phyloP scores from a whole-genome alignment of 30 jellyfish, hydroid and myxozoan genomes.

The Cassiopea xamachana region DNA sequence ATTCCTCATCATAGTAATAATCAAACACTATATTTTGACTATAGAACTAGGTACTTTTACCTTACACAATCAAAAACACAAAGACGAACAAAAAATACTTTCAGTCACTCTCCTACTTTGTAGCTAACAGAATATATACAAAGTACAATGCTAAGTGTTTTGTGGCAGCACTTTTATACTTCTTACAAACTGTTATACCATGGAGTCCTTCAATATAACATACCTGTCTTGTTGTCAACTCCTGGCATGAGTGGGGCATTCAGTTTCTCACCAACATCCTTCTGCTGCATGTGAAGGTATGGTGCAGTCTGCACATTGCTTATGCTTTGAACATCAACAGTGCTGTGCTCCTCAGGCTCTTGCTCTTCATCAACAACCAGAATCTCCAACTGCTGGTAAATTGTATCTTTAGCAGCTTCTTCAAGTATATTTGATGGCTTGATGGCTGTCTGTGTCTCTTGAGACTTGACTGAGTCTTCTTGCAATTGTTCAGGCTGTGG shows the following conservation, averaged over 20 bases:
- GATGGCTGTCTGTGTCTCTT: conserved; percentile 35
- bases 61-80: too few relatives aligned
- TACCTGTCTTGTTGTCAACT: conserved; percentile 32
- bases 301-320: conserved; percentile 64
- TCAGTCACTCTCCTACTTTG: too few relatives aligned
- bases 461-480: conserved; percentile 9
- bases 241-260: conserved; percentile 31
- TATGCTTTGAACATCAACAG: conserved; percentile 72
- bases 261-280: conserved; percentile 9
- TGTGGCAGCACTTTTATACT: too few relatives aligned
- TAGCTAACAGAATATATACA: too few relatives aligned
- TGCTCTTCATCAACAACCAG: conserved; percentile 71
- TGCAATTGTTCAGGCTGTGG: conserved; percentile 33
- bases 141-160: too few relatives aligned
- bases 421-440: conserved; percentile 81
- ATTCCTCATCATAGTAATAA: too few relatives aligned
- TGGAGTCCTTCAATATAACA: background rate
- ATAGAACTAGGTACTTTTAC: too few relatives aligned
- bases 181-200: background rate
- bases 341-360: conserved; percentile 55
- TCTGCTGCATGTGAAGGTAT: conserved; percentile 55
- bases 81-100: too few relatives aligned
- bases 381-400: conserved; percentile 71
- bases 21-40: too few relatives aligned
- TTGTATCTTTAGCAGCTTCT: conserved; percentile 94